Evolutionary conservation across 2,113 vertebrate genomes (phyloP).

Genomic region (Hippocampus guttulatus): DNA sequence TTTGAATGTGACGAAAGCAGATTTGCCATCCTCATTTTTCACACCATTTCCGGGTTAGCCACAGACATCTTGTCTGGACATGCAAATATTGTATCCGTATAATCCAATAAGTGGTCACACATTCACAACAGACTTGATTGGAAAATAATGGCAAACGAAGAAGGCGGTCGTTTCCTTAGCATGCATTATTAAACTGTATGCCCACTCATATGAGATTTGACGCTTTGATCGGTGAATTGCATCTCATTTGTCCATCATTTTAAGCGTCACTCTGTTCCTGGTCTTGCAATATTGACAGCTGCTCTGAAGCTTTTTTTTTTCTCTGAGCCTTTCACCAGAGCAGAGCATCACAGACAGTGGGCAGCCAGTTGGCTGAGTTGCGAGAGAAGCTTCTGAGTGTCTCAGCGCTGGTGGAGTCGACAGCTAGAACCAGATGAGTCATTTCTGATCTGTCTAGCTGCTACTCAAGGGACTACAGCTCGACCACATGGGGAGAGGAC

Average conservation of each 20-base stretch:
- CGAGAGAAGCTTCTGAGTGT: slow-evolving; percentile 19
- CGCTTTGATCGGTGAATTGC: slow-evolving; percentile 9
- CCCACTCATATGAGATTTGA: not conserved
- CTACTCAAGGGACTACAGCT: slow-evolving; percentile 27
- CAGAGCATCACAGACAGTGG: slow-evolving; percentile 26
- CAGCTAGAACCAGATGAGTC: slow-evolving; percentile 39
- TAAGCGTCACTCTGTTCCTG: slow-evolving; percentile 35
- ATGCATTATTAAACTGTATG: not conserved
- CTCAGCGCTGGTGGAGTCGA: slow-evolving; percentile 33
- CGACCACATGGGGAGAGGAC: slow-evolving; percentile 27
- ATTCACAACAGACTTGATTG: not conserved
- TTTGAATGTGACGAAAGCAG: slow-evolving; percentile 34
- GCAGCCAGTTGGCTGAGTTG: slow-evolving; percentile 27
- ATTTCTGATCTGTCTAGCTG: slow-evolving; percentile 37
- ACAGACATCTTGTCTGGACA: slow-evolving; percentile 7
- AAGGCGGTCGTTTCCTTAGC: not conserved
- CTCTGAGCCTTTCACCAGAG: slow-evolving; percentile 31
- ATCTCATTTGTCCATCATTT: slow-evolving; percentile 24
- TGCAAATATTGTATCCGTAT: not conserved
- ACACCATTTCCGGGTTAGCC: slow-evolving; percentile 7
- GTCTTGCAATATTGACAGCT: slow-evolving; percentile 41
- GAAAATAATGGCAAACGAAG: not conserved
- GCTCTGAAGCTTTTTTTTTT: slow-evolving; percentile 37
- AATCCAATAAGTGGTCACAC: slow-evolving; percentile 11
- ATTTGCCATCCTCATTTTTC: slow-evolving; percentile 27